Base-by-base conservation (phyloP, 2,113 vertebrate species). In the Dascyllus trimaculatus region DNA sequence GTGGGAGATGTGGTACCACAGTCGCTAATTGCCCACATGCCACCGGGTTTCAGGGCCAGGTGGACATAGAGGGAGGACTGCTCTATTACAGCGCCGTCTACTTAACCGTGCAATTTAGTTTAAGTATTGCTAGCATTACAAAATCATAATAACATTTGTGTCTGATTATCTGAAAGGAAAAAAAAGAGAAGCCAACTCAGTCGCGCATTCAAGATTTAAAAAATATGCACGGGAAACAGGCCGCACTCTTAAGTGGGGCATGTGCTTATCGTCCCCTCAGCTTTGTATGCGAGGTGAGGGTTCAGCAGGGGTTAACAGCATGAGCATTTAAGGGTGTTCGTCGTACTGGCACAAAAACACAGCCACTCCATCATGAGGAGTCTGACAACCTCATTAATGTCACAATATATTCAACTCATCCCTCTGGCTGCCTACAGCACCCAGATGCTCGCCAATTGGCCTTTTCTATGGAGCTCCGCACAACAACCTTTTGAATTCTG, bases 301-400 rank as follows among this genome's bases (percentile, higher is more conserved):
- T 88, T 91, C 88, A 91, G 87, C 80, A 80, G 88, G 92, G 92
- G 93, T 93, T 94, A 93, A 94, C 89, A 87, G 90, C 86, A 68
- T 87, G 91, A 91, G 81, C 91, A 72, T 92, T 93, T 92, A 91
- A 92, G 89, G 85, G 85, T 90, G 90, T 93, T 88, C 79, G 88
- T 81, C 78, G 89, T 80, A 79, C 88, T 87, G 89, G 89, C 92
- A 92, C 90, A 91, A 90, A 93, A 94, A 92, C 92, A 85, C 75
- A 83, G 84, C 78, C 90, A 88, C 93, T 94, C 91, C 88, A 92
- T 94, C 93, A 92, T 70, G 71, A 81, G 78, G 84, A 80, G 77
- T 66, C 86, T 91, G 92, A 93, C 92, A 92, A 92, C 89, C 90
- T 90, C 90, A 93, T 94, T 94, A 94, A 93, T 93, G 94, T 94